These are phyloP conservation scores for Yponomeuta cagnagella DNA, from an alignment of 2,888 invertebrate species.

Conservation along the genomic window DNA sequence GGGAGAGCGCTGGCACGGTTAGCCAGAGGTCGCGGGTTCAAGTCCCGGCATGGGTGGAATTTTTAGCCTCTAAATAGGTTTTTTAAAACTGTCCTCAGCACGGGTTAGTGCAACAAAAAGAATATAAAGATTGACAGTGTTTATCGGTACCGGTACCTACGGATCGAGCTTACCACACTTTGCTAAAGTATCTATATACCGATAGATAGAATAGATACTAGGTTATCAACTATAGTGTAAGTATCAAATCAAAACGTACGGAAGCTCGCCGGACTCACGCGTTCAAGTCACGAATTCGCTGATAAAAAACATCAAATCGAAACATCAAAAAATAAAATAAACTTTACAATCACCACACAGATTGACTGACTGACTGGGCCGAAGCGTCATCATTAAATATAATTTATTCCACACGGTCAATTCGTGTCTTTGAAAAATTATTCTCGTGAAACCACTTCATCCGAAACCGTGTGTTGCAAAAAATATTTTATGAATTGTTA, in stretches of 20 bases:
- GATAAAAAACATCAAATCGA: conserved; percentile 64
- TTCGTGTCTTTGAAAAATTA: conserved; percentile 37
- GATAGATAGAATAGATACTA: neutral
- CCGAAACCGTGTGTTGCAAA: conserved; percentile 31
- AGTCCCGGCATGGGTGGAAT: no score
- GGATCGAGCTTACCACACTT: no score
- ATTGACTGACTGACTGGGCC: no score
- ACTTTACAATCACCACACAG: conserved; percentile 31
- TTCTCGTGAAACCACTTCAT: conserved; percentile 17
- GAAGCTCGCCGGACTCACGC: conserved; percentile 52
- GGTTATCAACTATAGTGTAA: no score
- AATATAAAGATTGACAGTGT: no score
- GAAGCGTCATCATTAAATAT: conserved; percentile 51
- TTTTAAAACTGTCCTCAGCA: no score
- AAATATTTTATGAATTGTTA: conserved; percentile 30
- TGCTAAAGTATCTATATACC: neutral
- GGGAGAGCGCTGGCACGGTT: no score
- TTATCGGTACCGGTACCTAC: no score
- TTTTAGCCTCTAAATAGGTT: no score
- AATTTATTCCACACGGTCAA: conserved; percentile 61
- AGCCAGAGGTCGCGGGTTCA: no score
- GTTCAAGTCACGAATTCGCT: conserved; percentile 60
- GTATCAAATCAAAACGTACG: conserved; percentile 36
- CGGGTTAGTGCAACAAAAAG: no score
- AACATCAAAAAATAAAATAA: conserved; percentile 42